Evolutionary conservation across 1,140 invertebrate genomes (phyloP), one percentile per base, ranked within the genome.

Genomic region (Periplaneta americana): DNA sequence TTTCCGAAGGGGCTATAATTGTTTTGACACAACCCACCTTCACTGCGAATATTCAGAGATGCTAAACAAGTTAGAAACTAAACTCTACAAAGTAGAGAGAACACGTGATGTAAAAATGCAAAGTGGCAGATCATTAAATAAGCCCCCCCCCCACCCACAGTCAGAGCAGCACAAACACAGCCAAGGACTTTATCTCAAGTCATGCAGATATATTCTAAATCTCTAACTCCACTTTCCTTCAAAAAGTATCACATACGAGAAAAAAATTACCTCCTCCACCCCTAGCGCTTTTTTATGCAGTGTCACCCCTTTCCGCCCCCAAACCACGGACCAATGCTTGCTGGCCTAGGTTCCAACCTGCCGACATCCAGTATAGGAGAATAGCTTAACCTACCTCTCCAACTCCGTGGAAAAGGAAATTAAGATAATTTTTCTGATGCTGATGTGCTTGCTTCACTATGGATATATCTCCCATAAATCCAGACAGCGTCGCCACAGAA

Each of bases 381-480:
- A 33, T 13, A 35, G 77, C 37, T 78, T 78, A 34, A 33, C 77
- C 77, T 17, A 78, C 57, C 34, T 57, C 66, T 34, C 32, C 35
- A 80, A 80, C 80, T 80, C 74, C 32, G 80, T 66, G 80, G 79
- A 75, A 78, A 78, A 80, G 74, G 80, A 80, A 80, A 80, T 48
- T 48, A 80, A 80, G 66, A 75, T 74, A 74, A 80, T 36, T 80
- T 80, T 80, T 75, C 48, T 2, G 22, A 66, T 66, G 77, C 77
- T 78, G 22, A 31, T 78, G 77, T 78, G n/a, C 77, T 78, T 78
- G 77, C 31, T 37, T 78, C 48, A 66, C n/a, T 66, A 66, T 48
- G 39, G 39, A 48, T 48, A 48, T 48, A 48, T 48, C 13, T 48
- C 2, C 32, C 76, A 78, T 37, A 78, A 78, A 78, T 78, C 35